Base-by-base conservation (phyloP, 2,888 invertebrate genomes). In the Gymnocheta viridis region DNA sequence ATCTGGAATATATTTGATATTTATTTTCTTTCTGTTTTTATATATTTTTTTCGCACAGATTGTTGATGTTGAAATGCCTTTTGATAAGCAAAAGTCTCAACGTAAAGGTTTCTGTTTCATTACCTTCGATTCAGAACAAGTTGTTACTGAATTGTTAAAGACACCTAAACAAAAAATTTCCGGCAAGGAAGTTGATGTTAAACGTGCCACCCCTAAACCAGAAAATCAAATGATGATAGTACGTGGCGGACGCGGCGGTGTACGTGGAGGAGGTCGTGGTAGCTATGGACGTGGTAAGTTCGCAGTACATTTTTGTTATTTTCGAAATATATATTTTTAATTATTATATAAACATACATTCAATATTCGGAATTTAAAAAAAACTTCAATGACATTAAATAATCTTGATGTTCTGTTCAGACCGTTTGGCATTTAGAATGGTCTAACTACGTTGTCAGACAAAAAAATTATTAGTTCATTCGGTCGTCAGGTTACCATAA, bases 31-130 rank as follows among this genome's bases (percentile, higher is more conserved):
- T 29, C 4, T 44, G 66, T 70, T 32, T 58, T 7, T 56, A n/a
- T 49, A 14, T 22, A 29, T 14, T 73, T 80, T 66, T 66, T 27
- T 41, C 41, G 93, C 93, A 17, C 91, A 98, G 98, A 97, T 98
- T 89, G 95, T 97, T 85, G 98, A 98, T 89, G 96, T 98, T 79
- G 99, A 99, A 93, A 96, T 98, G 96, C 99, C 99, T 81, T 98
- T 97, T 90, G 99, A 99, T 92, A 98, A 98, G 93, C 96, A 96
- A 92, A 98, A 98, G 94, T 98, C 98, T 92, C 98, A 98, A 92
- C 95, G 98, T 89, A 97, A 98, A 93, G 98, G 97, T 84, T 99
- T 99, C 94, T 98, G 98, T 92, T 99, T 99, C 92, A 98, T 99
- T 91, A 98, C 98, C 87, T 99, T 98, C 90, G 98, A 99, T 91